Base-by-base conservation (phyloP, 2,888 invertebrate genomes). In the Agrochola lychnidis region DNA sequence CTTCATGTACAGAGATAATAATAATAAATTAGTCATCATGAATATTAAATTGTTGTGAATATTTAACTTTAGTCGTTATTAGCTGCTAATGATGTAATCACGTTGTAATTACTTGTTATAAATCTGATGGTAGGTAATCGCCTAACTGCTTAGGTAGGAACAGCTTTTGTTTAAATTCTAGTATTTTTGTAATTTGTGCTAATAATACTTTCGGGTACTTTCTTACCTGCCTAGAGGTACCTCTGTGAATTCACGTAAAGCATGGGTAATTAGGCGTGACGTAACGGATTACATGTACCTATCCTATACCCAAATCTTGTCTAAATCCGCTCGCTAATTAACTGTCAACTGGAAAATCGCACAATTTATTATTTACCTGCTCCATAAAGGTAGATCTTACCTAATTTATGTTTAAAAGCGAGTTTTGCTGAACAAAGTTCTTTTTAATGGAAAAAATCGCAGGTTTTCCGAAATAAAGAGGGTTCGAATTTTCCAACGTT, bases 251-350 rank as follows among this genome's bases (percentile, higher is more conserved):
- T 79, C 66, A 61, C 25, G 30, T 67, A 67, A 67, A 45, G 48
- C 25, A n/a, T 19, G 53, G 40, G 48, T 67, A 81, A 75, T 74
- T 66, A 75, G 36, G 57, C 62, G 45, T 53, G 25, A 68, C 1
- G 69, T 66, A 72, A 53, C 56, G 51, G 48, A 59, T 82, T 71
- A 71, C 66, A 80, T 61, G 69, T 36, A 30, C 22, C 19, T 36
- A 16, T 36, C 51, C 42, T 51, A 57, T 70, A 70, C 70, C 69
- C 64, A 59, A 84, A 84, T 83, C 72, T 67, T 59, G n/a, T 73
- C 68, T 74, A 63, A 77, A 83, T 77, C 71, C 76, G 51, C 57
- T 63, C 53, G 57, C 74, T 77, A 83, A 81, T 83, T 77, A 84
- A 66, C 84, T 66, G 71, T 68, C 74, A 81, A 48, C 66, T 69